Conservation (phyloP, 2,888 invertebrate species). For the Bhutanitis thaidina region DNA sequence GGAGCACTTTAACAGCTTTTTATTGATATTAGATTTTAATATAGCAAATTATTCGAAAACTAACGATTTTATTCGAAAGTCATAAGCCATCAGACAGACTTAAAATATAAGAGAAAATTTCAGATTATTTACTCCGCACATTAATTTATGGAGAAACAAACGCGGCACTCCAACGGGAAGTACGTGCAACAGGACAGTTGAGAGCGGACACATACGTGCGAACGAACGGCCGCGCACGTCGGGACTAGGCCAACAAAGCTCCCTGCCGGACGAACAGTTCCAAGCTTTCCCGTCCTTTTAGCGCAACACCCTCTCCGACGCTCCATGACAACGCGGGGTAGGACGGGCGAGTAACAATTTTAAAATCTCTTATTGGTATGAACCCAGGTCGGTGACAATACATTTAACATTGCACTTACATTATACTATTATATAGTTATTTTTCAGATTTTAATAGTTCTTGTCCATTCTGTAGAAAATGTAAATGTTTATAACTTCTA, state of each 20-base stretch:
- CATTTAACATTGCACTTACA: no score
- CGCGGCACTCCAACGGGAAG: slow-evolving; percentile 26
- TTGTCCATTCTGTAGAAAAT: no score
- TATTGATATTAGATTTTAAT: background rate
- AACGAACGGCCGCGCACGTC: slow-evolving; percentile 49
- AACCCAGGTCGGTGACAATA: no score
- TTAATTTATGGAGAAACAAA: slow-evolving; percentile 21
- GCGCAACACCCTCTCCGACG: slow-evolving; percentile 44
- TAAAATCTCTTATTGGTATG: background rate
- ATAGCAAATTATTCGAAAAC: background rate
- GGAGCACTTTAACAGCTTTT: slow-evolving; percentile 3
- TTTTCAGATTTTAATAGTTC: no score
- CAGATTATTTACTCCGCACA: background rate
- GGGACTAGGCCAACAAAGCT: slow-evolving; percentile 43
- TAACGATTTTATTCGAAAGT: background rate
- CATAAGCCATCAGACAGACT: background rate
- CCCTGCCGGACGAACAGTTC: slow-evolving; percentile 28
- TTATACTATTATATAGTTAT: no score
- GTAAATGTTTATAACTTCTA: no score
- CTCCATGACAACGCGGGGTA: background rate
- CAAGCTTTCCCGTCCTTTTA: slow-evolving; percentile 40
- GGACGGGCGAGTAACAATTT: background rate
- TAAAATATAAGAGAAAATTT: background rate
- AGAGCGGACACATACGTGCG: slow-evolving; percentile 56
- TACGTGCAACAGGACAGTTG: slow-evolving; percentile 50